These are phyloP conservation scores for Harpalus rufipes DNA, from an alignment of 2,888 invertebrate genomes.

Conservation along the genomic window DNA sequence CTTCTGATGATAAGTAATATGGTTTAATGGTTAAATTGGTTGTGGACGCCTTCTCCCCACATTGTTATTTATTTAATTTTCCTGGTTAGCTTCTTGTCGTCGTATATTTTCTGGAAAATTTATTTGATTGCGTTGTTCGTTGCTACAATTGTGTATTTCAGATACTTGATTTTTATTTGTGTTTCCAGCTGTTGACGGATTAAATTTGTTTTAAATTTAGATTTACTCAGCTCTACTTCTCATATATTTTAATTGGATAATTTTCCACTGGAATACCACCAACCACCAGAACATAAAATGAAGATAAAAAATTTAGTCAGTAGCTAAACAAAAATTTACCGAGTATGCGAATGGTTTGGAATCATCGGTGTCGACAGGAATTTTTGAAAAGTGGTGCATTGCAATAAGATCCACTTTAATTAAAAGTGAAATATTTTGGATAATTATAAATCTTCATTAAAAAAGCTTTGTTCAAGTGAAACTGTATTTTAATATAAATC, in stretches of 20 bases:
- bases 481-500: no score
- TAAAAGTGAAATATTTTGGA: no score
- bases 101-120: conserved; percentile 47
- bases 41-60: conserved; percentile 18
- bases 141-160: conserved; percentile 20
- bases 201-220: conserved; percentile 52
- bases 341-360: neutral
- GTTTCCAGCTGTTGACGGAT: conserved; percentile 12
- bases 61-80: conserved; percentile 44
- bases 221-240: neutral
- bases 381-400: no score
- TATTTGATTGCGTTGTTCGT: conserved; percentile 47
- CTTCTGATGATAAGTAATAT: conserved; percentile 30
- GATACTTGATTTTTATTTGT: conserved; percentile 57
- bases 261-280: neutral
- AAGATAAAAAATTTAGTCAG: neutral
- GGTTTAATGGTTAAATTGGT: conserved; percentile 58
- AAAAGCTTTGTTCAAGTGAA: no score
- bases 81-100: conserved; percentile 45
- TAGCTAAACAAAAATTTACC: neutral
- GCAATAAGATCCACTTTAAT: no score
- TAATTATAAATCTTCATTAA: no score
- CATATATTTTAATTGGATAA: conserved; percentile 23
- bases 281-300: neutral
- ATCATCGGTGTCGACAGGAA: no score